Evolutionary conservation across 2,888 invertebrate genomes (phyloP).

Genomic region (Biston betularia): DNA sequence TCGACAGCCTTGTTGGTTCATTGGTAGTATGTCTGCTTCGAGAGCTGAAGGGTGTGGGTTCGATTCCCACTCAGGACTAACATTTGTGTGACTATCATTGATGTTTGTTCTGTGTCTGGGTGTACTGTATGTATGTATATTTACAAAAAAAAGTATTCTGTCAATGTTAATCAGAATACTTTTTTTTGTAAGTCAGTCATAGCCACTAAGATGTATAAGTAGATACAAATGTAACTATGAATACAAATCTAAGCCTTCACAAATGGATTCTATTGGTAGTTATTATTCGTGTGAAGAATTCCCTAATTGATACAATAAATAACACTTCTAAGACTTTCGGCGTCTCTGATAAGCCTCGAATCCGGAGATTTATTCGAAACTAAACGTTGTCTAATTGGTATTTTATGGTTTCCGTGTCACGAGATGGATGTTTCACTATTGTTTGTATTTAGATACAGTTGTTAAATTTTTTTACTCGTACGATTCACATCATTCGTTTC

Average conservation of each 20-base stretch:
- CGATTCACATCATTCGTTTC: conserved; percentile 29
- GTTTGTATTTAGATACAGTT: conserved; percentile 61
- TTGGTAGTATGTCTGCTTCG: too few relatives aligned
- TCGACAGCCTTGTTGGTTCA: too few relatives aligned
- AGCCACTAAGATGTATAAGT: too few relatives aligned
- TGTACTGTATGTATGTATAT: too few relatives aligned
- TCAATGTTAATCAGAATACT: too few relatives aligned
- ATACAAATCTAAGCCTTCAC: conserved; percentile 35
- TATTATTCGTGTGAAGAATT: conserved; percentile 73
- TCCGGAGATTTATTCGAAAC: conserved; percentile 73
- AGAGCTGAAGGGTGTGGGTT: too few relatives aligned
- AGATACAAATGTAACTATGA: conserved; percentile 15
- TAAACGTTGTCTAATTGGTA: conserved; percentile 71
- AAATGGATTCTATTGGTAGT: conserved; percentile 52
- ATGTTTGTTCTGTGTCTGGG: too few relatives aligned
- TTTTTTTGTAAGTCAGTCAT: too few relatives aligned
- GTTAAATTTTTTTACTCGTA: conserved; percentile 48
- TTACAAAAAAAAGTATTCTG: too few relatives aligned
- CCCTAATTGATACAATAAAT: conserved; percentile 81
- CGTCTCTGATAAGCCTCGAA: conserved; percentile 71
- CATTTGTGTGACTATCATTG: too few relatives aligned
- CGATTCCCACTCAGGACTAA: too few relatives aligned
- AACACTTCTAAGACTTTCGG: conserved; percentile 66
- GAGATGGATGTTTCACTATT: conserved; percentile 55
- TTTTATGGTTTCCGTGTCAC: conserved; percentile 63